phyloP scores from a whole-genome alignment of 2,888 invertebrate species.

The Drosophila algonquin region DNA sequence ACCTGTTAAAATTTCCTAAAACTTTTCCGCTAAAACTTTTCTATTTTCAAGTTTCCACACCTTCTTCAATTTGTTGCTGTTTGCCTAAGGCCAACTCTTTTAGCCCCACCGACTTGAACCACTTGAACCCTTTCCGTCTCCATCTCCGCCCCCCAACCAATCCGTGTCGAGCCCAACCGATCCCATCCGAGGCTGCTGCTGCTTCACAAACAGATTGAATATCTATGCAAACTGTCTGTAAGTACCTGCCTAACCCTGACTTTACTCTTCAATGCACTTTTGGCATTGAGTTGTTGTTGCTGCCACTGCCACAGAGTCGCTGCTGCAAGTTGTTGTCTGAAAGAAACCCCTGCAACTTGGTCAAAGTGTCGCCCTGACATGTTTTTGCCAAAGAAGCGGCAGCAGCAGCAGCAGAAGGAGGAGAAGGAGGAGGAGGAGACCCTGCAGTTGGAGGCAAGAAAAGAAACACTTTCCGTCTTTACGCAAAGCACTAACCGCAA shows the following conservation, averaged over 20 bases:
- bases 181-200: constrained; percentile 17
- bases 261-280: constrained; percentile 76
- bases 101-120: constrained; percentile 16
- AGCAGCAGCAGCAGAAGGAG: constrained; percentile 10
- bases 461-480: constrained; percentile 75
- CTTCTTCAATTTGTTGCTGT: constrained; percentile 16
- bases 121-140: constrained; percentile 10
- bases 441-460: constrained; percentile 20
- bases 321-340: constrained; percentile 36
- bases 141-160: neutral
- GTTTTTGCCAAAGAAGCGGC: constrained; percentile 54
- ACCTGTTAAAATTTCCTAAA: neutral
- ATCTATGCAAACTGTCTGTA: constrained; percentile 33
- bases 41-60: constrained; percentile 12
- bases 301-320: constrained; percentile 32
- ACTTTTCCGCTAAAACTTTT: constrained; percentile 6
- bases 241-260: constrained; percentile 63
- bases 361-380: constrained; percentile 76
- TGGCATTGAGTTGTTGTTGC: constrained; percentile 71
- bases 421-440: constrained; percentile 1
- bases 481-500: constrained; percentile 56
- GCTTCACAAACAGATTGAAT: constrained; percentile 13
- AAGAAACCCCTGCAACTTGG: constrained; percentile 59
- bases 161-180: neutral
- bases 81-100: constrained; percentile 16